Conservation (phyloP, 1,140 invertebrate genomes). For the Nasonia longicornis region DNA sequence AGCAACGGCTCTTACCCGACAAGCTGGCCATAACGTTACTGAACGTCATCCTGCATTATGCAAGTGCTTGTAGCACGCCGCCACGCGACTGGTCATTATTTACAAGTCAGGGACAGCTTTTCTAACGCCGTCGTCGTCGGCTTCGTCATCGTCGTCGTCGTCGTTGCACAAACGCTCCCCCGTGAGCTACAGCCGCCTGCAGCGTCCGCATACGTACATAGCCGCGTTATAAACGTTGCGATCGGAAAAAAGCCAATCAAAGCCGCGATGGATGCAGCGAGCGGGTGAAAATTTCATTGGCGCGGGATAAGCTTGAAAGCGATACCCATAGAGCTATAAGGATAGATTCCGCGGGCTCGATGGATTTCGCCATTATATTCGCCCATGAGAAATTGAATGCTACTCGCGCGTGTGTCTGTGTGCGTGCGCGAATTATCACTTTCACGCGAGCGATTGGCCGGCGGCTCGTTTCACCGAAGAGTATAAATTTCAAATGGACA, state of each 20-base stretch:
- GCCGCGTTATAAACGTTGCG: no score
- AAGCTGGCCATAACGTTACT: no score
- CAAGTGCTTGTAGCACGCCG: neutral
- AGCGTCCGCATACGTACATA: no score
- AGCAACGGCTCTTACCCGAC: neutral
- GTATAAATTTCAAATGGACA: conserved; percentile 31
- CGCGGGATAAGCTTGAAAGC: no score
- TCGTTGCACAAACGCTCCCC: no score
- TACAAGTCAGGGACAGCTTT: neutral
- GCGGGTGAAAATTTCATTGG: no score
- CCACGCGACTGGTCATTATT: neutral
- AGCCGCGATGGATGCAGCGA: neutral
- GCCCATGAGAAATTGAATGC: conserved; percentile 26
- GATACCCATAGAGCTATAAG: neutral
- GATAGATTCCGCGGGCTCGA: neutral
- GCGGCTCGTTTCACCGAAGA: conserved; percentile 1
- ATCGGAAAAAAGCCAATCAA: neutral
- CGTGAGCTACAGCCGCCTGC: no score
- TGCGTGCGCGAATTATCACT: conserved; percentile 5
- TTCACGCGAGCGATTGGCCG: conserved; percentile 40
- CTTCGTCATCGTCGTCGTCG: neutral
- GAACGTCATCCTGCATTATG: neutral
- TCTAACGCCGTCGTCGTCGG: neutral
- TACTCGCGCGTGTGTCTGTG: neutral
- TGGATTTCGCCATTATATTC: conserved; percentile 25